A percentile compares a stretch with the other conserved stretches of the same genome.
These are phyloP conservation scores for Benthosema pterotum DNA, from an alignment of 2,797 vertebrate species.

Conservation along the genomic window DNA sequence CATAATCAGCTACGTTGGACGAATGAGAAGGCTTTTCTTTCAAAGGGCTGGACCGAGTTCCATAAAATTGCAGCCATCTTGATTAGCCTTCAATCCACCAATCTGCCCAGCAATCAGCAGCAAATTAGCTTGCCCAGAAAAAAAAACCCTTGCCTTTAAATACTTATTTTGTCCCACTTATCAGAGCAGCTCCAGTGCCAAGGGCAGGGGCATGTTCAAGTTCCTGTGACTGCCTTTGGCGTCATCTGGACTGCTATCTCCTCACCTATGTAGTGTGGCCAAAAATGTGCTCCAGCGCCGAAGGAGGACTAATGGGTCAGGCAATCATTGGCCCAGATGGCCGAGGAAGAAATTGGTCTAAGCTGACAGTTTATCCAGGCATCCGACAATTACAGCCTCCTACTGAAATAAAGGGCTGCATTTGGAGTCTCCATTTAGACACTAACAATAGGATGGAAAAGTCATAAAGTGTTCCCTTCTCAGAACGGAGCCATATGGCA, in stretches of 20 bases:
- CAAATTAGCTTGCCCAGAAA: constrained; percentile 56
- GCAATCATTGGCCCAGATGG: constrained; percentile 71
- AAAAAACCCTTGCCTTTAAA: constrained; percentile 33
- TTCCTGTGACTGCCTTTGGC: constrained; percentile 76
- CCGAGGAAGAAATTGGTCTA: constrained; percentile 70
- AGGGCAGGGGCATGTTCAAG: constrained; percentile 49
- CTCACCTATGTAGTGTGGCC: constrained; percentile 76
- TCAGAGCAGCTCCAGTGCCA: constrained; percentile 52
- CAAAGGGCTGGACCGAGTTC: constrained; percentile 29
- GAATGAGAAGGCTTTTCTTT: constrained; percentile 31
- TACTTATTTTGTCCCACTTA: constrained; percentile 51
- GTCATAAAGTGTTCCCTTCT: constrained; percentile 56
- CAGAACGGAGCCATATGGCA: constrained; percentile 50
- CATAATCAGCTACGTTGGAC: constrained; percentile 13
- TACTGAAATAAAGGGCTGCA: constrained; percentile 67
- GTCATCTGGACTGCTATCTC: constrained; percentile 76
- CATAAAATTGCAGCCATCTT: constrained; percentile 57
- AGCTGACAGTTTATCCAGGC: constrained; percentile 75
- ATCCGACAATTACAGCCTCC: constrained; percentile 70
- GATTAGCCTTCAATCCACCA: constrained; percentile 53
- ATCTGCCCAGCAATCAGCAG: constrained; percentile 59
- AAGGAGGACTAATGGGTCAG: constrained; percentile 75
- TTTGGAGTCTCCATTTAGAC: constrained; percentile 64
- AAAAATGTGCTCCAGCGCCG: constrained; percentile 77
- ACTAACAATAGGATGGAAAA: constrained; percentile 60